Base-by-base conservation (phyloP, 2,797 vertebrate species). In the Artibeus jamaicensis region DNA sequence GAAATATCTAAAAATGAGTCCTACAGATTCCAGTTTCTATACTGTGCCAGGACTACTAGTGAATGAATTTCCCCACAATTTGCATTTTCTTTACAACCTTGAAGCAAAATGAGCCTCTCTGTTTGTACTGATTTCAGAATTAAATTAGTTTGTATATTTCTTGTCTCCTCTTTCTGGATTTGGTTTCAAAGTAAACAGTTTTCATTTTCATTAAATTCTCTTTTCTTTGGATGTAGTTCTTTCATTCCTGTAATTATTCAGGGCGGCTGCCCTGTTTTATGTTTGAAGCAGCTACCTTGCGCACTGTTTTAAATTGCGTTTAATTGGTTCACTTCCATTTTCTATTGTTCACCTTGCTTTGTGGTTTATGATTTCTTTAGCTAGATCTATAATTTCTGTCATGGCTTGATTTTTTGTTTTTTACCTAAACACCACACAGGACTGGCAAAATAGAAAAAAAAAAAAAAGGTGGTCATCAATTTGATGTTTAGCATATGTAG, bases 141-240 rank as follows among this genome's bases (percentile, higher is more conserved):
- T 93, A 97, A 95, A 96, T 96, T 96, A 93, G 93, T 83, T 97
- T 97, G 86, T 95, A 50, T 92, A 90, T 96, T 94, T 98, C 89
- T 79, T 88, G 86, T 97, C 71, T 95, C 90, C 77, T 93, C 90
- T 95, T 83, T 71, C 70, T 76, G 62, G 93, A 96, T 97, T 91
- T 94, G 55, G 15, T 96, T 97, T 97, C 95, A 93, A 92, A 93
- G 62, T 93, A 96, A 97, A 96, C 65, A 96, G 95, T 96, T 91
- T 94, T 96, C 97, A 95, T 97, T 97, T 97, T 96, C 82, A 97
- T 97, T 97, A 95, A 93, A 92, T 94, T 90, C 68, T 88, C 37
- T 94, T 90, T 87, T 71, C 77, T 92, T 96, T 97, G 57, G 62
- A 73, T 86, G 91, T 53, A 50, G 46, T 95, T 95, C 83, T 91